Evolutionary conservation across 2,888 invertebrate genomes (phyloP), one percentile per base, ranked within the genome.

Genomic region (Phyllotreta striolata): DNA sequence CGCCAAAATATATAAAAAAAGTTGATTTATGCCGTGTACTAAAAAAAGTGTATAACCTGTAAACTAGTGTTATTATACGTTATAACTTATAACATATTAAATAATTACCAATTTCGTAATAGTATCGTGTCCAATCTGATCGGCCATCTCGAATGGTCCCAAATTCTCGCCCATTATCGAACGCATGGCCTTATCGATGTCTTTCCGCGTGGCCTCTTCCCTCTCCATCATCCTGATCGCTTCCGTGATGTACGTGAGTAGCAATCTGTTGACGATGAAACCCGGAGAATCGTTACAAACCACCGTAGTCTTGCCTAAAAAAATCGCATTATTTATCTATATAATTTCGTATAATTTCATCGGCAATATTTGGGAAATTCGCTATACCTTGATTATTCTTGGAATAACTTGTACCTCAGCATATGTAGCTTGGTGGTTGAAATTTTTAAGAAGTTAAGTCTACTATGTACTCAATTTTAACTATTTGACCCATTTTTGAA

Each of bases 101-200:
- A 12, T 34, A 8, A 37, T 38, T 13, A 52, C 52, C 52, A 52
- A 12, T 24, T 52, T 52, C 13, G 34, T 12, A 34, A 52, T 40
- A 39, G 43, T 52, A 9, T 60, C 60, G 13, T 60, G 60, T 7
- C 60, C 60, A n/a, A 60, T n/a, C 9, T 52, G 37, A 14, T 60
- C 60, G 2, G 60, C 52, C n/a, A 60, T n/a, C 37, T 60, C 52
- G 12, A 60, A 52, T 8, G 60, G 60, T 6, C 60, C 60, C 35
- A 60, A 52, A 7, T 35, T 13, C 6, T 52, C 37, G 10, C 60
- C 60, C 35, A 44, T 60, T 2, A 52, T 38, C 12, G 44, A 38
- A 14, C 52, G 52, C 60, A 60, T 60, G 7, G 60, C 60, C 3
- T 43, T 44, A n/a, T 60, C 60, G 4, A 60, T 60, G 35, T 60